Base-by-base conservation (phyloP, 2,888 invertebrate genomes). In the Rhimphoctona megacephalus region DNA sequence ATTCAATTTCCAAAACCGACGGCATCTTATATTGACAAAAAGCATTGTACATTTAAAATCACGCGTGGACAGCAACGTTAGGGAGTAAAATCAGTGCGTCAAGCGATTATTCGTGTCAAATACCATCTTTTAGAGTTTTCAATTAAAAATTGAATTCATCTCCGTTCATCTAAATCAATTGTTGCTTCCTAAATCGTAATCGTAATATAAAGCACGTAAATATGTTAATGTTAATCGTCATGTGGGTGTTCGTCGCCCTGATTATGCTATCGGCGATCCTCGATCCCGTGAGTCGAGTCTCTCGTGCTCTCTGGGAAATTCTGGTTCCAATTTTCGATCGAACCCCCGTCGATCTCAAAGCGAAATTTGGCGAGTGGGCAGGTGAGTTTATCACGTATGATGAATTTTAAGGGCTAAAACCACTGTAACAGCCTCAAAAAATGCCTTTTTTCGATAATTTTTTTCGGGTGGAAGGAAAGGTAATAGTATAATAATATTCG, bases 321-420 rank as follows among this genome's bases (percentile, higher is more conserved):
- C 66, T 94, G 2, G 9, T 92, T 5, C 92, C 93, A 22, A 89
- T 94, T 67, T 85, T 93, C 70, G 82, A 92, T 80, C 88, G 90
- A 19, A 90, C 90, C 57, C 89, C 92, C 0, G 83, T 94, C 11
- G 92, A 94, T 88, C 87, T 94, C 36, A 92, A 88, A 77, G 89
- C 73, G 4, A 96, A 96, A 93, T 98, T 96, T 93, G 98, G 98
- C 91, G 95, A 96, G 86, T 98, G 98, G 98, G 98, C 98, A 93
- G 97, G 98, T 98, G 54, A 79, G 78, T 69, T 25, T 17, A 46
- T 73, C 19, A n/a, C 39, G 39, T 22, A 67, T 52, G 17, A 33
- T 9, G 25, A 30, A 30, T 57, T 30, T 25, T 30, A n/a, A n/a
- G n/a, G n/a, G n/a, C n/a, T n/a, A n/a, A n/a, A n/a, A n/a, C n/a